Conservation (phyloP, 2,888 invertebrate genomes). For the Ophion costatus region DNA sequence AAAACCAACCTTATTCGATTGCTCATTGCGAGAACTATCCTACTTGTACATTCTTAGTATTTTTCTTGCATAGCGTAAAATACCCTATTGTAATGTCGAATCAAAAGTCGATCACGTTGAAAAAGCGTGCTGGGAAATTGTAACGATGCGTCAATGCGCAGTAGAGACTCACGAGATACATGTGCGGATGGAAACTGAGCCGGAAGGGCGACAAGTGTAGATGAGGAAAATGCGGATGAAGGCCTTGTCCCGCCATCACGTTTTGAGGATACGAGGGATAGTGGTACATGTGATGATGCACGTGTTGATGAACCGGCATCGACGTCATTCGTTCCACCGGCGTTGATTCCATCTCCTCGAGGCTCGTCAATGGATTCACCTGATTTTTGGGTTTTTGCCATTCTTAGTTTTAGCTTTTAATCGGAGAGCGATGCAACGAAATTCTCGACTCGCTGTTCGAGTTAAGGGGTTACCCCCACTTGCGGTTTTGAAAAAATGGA, state of each 20-base stretch:
- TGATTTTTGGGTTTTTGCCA: conserved; percentile 75
- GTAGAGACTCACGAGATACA: conserved; percentile 69
- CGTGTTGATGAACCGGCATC: conserved; percentile 85
- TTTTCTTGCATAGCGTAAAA: too few relatives aligned
- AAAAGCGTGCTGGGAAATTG: background rate
- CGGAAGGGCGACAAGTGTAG: conserved; percentile 87
- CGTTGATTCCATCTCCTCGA: conserved; percentile 70
- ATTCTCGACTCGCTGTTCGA: background rate
- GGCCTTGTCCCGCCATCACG: conserved; percentile 74
- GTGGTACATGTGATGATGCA: conserved; percentile 92
- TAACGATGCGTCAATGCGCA: background rate
- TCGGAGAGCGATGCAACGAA: background rate
- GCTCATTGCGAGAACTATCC: too few relatives aligned
- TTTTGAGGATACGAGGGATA: conserved; percentile 84
- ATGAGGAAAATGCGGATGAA: conserved; percentile 73
- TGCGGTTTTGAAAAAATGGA: too few relatives aligned
- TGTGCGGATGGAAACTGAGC: conserved; percentile 83
- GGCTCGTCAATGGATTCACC: conserved; percentile 81
- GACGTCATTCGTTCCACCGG: conserved; percentile 73
- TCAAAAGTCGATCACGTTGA: background rate
- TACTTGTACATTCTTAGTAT: too few relatives aligned
- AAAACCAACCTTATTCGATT: too few relatives aligned
- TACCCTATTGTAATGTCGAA: too few relatives aligned
- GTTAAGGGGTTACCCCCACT: too few relatives aligned
- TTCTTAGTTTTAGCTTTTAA: background rate